Evolutionary conservation across 2,113 vertebrate genomes (phyloP), one percentile per base, ranked within the genome.

Genomic region (Hippopotamus amphibius): DNA sequence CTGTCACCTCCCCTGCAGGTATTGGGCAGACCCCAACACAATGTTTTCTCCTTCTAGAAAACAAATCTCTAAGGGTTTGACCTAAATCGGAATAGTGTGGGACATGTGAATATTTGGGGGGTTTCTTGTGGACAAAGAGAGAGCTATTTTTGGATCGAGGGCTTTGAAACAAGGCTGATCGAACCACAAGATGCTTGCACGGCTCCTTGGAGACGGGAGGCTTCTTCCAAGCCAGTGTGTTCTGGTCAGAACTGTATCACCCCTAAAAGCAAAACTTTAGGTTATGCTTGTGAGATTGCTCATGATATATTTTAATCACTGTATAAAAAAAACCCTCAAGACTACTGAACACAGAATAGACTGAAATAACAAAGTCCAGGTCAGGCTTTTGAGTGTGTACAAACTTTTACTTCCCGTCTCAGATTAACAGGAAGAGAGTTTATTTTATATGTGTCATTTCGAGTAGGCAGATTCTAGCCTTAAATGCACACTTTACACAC

Each of bases 241-340:
- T 65, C 24, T 22, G 14, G 5, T 2, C 22, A 3, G 16, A 11
- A 10, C 16, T 71, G 22, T 22, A 12, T 10, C 33, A 2, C 0
- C 2, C 21, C 17, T 55, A 30, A 24, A 2, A 57, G 17, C 7
- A 16, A 17, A 71, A 9, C 84, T 17, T 16, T 1, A 79, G 30
- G 28, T 7, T 19, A 12, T 13, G 1, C 16, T 2, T 6, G 43
- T 22, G 16, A 37, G 4, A 15, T 21, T 15, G 43, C 12, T 22
- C 24, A 22, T 0, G 0, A 83, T 63, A 43, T 55, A 55, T 3
- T 79, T 80, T 11, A 50, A 92, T 17, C 82, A 26, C 2, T 37
- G 30, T 26, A 50, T 48, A 63, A 71, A 41, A 72, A 81, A 72
- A 57, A 21, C 55, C 37, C 26, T 37, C 19, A 16, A 57, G 48